Percentiles rank a stretch among this genome's conserved stretches.
These are phyloP conservation scores for Valencia hispanica DNA, from an alignment of 2,797 vertebrate species.

Conservation along the genomic window DNA sequence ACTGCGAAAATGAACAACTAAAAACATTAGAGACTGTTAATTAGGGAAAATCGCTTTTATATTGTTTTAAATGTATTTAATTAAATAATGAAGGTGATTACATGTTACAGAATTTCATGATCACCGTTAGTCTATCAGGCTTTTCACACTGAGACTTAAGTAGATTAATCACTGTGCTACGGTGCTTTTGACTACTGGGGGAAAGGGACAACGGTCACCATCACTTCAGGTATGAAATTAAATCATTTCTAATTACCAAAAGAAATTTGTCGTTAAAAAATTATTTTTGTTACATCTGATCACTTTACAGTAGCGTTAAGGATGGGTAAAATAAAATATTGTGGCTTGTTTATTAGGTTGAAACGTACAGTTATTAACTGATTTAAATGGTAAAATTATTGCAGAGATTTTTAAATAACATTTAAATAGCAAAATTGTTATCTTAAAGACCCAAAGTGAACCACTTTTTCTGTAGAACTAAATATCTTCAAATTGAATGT, in stretches of 20 bases:
- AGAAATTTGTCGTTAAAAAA: neutral
- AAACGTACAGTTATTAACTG: neutral
- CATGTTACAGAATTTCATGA: neutral
- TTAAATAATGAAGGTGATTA: neutral
- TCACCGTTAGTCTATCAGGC: neutral
- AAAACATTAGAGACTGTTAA: neutral
- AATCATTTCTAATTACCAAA: neutral
- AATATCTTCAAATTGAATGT: neutral
- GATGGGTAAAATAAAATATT: neutral
- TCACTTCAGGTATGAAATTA: slow-evolving; percentile 69
- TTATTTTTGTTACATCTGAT: neutral
- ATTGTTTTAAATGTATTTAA: neutral
- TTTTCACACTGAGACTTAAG: slow-evolving; percentile 7
- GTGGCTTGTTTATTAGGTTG: neutral
- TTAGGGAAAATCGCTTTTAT: no score
- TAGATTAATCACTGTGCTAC: slow-evolving; percentile 43
- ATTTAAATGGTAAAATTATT: neutral
- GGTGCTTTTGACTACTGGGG: slow-evolving; percentile 72
- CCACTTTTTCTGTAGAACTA: neutral
- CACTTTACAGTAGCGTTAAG: neutral
- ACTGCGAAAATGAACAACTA: neutral
- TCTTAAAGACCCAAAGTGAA: neutral
- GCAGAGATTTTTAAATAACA: neutral
- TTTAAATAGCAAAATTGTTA: neutral
- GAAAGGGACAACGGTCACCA: slow-evolving; percentile 69